These are phyloP conservation scores for Lophius americanus DNA, from an alignment of 2,797 vertebrate species.

Conservation along the genomic window DNA sequence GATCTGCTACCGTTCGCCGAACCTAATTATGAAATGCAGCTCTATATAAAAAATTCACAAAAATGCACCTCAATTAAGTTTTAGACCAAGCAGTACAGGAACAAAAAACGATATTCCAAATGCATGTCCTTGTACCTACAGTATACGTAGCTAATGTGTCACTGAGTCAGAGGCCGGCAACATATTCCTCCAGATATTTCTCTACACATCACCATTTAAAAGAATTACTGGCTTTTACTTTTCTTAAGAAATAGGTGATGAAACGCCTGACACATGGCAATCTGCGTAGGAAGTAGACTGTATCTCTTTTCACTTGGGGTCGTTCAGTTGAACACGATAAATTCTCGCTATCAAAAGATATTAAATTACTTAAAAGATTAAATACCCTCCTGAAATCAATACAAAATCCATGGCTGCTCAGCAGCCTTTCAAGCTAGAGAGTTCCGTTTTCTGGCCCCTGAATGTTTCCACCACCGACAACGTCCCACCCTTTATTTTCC, in stretches of 20 bases:
- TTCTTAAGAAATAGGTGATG: slow-evolving; percentile 3
- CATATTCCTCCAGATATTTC: slow-evolving; percentile 7
- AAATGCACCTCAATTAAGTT: not conserved
- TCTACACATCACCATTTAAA: slow-evolving; percentile 12
- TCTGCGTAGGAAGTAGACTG: slow-evolving; percentile 7
- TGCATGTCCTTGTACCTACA: not conserved
- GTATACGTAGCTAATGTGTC: slow-evolving; percentile 3
- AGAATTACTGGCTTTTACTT: not conserved
- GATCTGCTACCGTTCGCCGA: slow-evolving; percentile 4
- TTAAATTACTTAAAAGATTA: slow-evolving; percentile 5
- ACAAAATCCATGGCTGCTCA: not conserved
- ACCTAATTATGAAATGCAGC: not conserved
- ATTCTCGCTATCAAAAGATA: not conserved
- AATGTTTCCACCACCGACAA: not conserved
- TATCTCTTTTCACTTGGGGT: slow-evolving; percentile 19
- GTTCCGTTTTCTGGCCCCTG: not conserved
- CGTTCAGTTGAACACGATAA: slow-evolving; percentile 5
- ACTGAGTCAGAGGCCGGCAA: slow-evolving; percentile 15
- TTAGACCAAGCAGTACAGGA: not conserved
- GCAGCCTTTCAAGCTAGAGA: slow-evolving; percentile 4
- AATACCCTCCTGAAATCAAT: not conserved
- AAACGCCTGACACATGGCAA: not conserved
- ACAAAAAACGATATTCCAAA: not conserved
- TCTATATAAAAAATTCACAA: not conserved
- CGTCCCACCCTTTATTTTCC: not conserved